phyloP scores from a whole-genome alignment of 2,797 vertebrate species.

The Rhyacichthys aspro region DNA sequence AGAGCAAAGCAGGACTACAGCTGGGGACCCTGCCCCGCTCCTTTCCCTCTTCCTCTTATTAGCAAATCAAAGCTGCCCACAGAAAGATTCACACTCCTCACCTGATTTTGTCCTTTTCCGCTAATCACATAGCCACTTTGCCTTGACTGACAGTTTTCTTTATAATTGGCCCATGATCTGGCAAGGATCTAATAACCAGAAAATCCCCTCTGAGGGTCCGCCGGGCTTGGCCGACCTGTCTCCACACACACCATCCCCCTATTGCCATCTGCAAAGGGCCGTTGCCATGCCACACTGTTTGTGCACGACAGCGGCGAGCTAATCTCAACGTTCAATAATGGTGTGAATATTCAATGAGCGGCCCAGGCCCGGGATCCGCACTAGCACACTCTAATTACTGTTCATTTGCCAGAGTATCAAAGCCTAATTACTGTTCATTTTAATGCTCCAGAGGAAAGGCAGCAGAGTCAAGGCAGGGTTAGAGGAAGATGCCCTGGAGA shows the following conservation, averaged over 20 bases:
- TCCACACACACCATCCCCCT: slow-evolving; percentile 71
- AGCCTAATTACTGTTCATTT: slow-evolving; percentile 99
- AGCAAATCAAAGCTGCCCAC: slow-evolving; percentile 99
- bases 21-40: slow-evolving; percentile 91
- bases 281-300: slow-evolving; percentile 87
- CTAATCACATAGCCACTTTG: slow-evolving; percentile 99
- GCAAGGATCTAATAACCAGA: slow-evolving; percentile 99
- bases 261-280: slow-evolving; percentile 78
- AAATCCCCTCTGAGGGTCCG: slow-evolving; percentile 99
- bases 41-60: slow-evolving; percentile 94
- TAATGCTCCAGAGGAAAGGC: slow-evolving; percentile 92
- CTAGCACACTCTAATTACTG: slow-evolving; percentile 99
- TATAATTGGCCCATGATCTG: slow-evolving; percentile 99
- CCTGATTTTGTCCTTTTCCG: slow-evolving; percentile 99
- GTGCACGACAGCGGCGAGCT: slow-evolving; percentile 83
- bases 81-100: slow-evolving; percentile 99
- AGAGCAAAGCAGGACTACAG: slow-evolving; percentile 94
- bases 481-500: slow-evolving; percentile 91
- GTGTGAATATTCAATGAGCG: slow-evolving; percentile 99
- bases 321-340: slow-evolving; percentile 99
- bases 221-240: slow-evolving; percentile 93
- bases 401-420: slow-evolving; percentile 99
- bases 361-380: slow-evolving; percentile 91
- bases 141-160: slow-evolving; percentile 99
- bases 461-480: slow-evolving; percentile 94